Base-by-base conservation (phyloP, 2,797 vertebrate genomes). In the Acrocephalus scirpaceus region DNA sequence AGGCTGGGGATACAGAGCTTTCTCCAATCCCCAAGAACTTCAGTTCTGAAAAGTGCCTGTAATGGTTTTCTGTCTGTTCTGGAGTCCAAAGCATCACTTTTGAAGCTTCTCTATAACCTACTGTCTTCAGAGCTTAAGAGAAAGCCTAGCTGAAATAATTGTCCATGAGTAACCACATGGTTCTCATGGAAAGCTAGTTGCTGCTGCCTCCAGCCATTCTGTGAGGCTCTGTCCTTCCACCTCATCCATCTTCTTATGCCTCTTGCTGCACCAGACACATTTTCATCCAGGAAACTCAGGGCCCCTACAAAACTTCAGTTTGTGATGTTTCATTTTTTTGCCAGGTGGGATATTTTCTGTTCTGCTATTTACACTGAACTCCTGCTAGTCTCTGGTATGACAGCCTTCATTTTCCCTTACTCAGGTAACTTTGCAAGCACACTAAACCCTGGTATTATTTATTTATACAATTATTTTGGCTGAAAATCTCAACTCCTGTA, bases 271-370 rank as follows among this genome's bases (percentile, higher is more conserved):
- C 45, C 1, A 47, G 76, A 93, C 91, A 66, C 12, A 0, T 95
- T 97, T 96, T 93, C 83, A 92, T 95, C 71, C 92, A 95, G 94
- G 93, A 94, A 92, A 88, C 36, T 88, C 79, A 73, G 79, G 92
- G 76, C 76, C 88, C 29, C 93, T 88, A 85, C 92, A 92, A 90
- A 81, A 27, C 82, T 76, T 92, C 20, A 57, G 56, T 92, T 94
- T 50, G 75, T 54, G 57, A 72, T 81, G n/a, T 92, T 93, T 92
- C 64, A 7, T 71, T 92, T 95, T 90, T 92, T 81, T 93, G 73
- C 85, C 79, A 81, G 76, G 83, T 86, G 45, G 64, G 83, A 74
- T 93, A 73, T 96, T 94, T 96, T 96, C 85, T 94, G 47, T 81
- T 94, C 86, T 94, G 32, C 40, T 86, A 36, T 91, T 91, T 84